Evolutionary conservation across 1,140 invertebrate species (phyloP).

Genomic region (Drosophila arawakana): DNA sequence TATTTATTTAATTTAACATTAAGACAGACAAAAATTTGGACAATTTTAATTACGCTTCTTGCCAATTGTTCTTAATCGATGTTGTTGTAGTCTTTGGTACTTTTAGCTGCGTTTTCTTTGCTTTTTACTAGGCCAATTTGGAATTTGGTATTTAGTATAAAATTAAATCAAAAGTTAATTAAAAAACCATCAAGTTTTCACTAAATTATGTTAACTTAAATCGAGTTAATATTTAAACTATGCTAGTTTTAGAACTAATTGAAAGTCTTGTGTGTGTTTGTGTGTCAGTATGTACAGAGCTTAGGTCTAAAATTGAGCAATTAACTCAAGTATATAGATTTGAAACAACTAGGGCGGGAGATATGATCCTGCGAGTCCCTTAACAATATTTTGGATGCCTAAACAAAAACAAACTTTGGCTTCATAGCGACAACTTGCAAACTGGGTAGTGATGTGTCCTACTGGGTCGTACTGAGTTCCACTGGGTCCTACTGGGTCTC

Average conservation of each 20-base stretch:
- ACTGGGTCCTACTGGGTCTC: slow-evolving; percentile 30
- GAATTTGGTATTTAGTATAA: slow-evolving; percentile 53
- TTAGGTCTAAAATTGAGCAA: slow-evolving; percentile 65
- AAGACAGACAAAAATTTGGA: slow-evolving; percentile 65
- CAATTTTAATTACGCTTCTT: slow-evolving; percentile 46
- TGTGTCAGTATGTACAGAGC: slow-evolving; percentile 55
- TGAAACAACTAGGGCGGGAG: slow-evolving; percentile 25
- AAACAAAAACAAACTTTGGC: slow-evolving; percentile 78
- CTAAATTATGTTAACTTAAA: slow-evolving; percentile 56
- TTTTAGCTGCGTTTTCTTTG: slow-evolving; percentile 77
- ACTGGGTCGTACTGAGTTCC: slow-evolving; percentile 21
- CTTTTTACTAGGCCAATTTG: slow-evolving; percentile 67
- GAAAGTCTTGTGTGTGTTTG: slow-evolving; percentile 56
- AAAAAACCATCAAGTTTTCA: slow-evolving; percentile 43
- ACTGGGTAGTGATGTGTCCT: slow-evolving; percentile 24
- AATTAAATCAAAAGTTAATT: slow-evolving; percentile 53
- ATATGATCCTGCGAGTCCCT: slow-evolving; percentile 4
- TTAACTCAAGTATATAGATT: slow-evolving; percentile 30
- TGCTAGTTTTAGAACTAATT: slow-evolving; percentile 20
- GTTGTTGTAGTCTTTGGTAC: slow-evolving; percentile 75
- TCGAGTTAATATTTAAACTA: slow-evolving; percentile 32
- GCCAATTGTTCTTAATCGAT: slow-evolving; percentile 44
- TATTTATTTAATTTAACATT: slow-evolving; percentile 30
- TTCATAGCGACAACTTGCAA: slow-evolving; percentile 77
- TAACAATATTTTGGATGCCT: slow-evolving; percentile 66